Evolutionary conservation across 2,888 invertebrate genomes (phyloP).

Genomic region (Chamaedrilus cognettii): DNA sequence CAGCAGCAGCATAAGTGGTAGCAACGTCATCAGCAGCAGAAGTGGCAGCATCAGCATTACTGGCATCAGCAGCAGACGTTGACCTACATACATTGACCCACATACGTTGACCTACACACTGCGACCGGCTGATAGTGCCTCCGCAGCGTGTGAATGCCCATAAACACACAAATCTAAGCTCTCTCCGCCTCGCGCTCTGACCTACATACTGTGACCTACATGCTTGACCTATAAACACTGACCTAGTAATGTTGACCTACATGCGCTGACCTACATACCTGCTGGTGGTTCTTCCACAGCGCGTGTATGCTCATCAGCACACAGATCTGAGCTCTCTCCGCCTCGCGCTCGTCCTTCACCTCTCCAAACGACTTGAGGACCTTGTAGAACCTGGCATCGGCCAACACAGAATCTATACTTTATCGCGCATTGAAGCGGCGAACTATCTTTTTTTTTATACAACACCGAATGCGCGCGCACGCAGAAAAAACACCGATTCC

Average conservation of each 20-base stretch:
- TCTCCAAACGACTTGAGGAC: slow-evolving; percentile 34
- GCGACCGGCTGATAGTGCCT: neutral
- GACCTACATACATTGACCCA: neutral
- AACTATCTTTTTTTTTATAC: too few species aligned
- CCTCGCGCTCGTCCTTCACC: slow-evolving; percentile 14
- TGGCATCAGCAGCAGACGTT: slow-evolving; percentile 71
- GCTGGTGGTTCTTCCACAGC: slow-evolving; percentile 94
- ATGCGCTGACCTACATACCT: too few species aligned
- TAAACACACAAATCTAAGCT: slow-evolving; percentile 3
- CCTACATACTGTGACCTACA: too few species aligned
- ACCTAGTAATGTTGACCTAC: too few species aligned
- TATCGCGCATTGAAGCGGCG: too few species aligned
- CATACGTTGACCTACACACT: neutral
- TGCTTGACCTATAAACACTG: too few species aligned
- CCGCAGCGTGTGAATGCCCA: neutral
- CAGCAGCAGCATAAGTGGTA: too few species aligned
- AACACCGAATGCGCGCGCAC: neutral
- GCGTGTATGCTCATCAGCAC: slow-evolving; percentile 90
- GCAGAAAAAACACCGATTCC: neutral
- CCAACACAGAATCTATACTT: neutral
- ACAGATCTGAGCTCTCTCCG: slow-evolving; percentile 88
- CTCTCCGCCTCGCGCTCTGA: too few species aligned
- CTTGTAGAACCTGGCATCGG: slow-evolving; percentile 34
- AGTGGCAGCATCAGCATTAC: too few species aligned
- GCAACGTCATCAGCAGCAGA: too few species aligned